phyloP scores from a whole-genome alignment of 1,140 invertebrate genomes.

The Magallana angulata region DNA sequence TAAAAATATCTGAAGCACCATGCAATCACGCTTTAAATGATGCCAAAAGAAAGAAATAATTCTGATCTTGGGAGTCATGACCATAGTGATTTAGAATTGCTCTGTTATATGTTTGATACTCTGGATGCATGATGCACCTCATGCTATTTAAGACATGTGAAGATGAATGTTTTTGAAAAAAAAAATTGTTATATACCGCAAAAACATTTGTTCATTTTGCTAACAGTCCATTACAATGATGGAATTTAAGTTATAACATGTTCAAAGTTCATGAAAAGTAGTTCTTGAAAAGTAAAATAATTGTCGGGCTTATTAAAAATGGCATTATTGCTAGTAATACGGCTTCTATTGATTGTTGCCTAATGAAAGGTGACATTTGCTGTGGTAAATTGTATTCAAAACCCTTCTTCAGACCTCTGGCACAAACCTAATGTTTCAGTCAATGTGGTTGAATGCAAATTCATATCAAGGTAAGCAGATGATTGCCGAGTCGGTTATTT shows the following conservation, averaged over 20 bases:
- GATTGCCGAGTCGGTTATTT: no score
- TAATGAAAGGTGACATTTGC: not conserved
- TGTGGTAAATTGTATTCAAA: not conserved
- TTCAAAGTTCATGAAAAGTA: not conserved
- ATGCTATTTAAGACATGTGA: not conserved
- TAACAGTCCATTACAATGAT: not conserved
- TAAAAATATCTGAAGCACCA: no score
- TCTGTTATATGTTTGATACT: not conserved
- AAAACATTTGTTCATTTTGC: not conserved
- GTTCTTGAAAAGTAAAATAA: not conserved
- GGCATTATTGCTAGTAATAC: no score
- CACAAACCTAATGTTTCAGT: not conserved
- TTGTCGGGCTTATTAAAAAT: not conserved
- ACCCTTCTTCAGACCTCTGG: not conserved
- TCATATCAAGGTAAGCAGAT: not conserved
- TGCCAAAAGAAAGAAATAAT: not conserved
- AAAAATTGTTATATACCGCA: not conserved
- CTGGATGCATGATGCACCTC: conserved; percentile 4
- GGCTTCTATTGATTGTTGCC: not conserved
- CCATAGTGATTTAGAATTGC: not conserved
- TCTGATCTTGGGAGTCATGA: not conserved
- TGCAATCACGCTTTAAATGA: no score
- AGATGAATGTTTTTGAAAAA: not conserved
- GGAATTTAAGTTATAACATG: not conserved
- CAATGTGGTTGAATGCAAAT: not conserved